Evolutionary conservation across 2,797 vertebrate species (phyloP).

Genomic region (Acanthiza pusilla): DNA sequence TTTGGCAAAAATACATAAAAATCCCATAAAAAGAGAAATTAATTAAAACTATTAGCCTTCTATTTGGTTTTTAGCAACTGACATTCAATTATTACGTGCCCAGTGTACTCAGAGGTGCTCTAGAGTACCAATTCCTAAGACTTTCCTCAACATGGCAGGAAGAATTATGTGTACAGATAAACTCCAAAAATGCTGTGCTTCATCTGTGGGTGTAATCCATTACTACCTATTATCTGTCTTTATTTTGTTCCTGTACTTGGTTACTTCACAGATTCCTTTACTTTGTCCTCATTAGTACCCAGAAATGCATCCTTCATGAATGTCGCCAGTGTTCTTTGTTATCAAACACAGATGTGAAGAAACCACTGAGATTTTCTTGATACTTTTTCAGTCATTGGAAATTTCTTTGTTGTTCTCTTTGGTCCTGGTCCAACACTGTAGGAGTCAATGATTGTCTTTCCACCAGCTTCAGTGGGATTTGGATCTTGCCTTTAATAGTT

Average conservation of each 20-base stretch:
- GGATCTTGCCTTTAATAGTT: slow-evolving; percentile 27
- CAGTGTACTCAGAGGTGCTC: neutral
- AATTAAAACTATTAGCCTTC: neutral
- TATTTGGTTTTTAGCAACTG: neutral
- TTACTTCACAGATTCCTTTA: slow-evolving; percentile 38
- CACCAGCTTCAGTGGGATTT: neutral
- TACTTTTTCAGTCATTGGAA: slow-evolving; percentile 21
- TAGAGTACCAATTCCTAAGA: neutral
- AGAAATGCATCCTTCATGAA: slow-evolving; percentile 28
- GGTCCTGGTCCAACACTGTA: neutral
- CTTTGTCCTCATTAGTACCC: slow-evolving; percentile 44
- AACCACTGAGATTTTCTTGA: slow-evolving; percentile 44
- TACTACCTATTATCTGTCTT: neutral
- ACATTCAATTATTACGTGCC: neutral
- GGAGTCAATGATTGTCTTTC: neutral
- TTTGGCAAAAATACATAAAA: neutral
- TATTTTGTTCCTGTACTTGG: slow-evolving; percentile 13
- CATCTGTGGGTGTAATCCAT: neutral
- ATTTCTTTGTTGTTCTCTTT: slow-evolving; percentile 47
- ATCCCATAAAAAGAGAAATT: neutral
- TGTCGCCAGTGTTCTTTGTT: neutral
- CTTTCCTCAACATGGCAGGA: neutral
- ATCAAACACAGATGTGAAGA: slow-evolving; percentile 58
- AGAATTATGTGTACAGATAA: neutral
- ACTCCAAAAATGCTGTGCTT: neutral